Evolutionary conservation across 2,888 invertebrate genomes (phyloP).

Genomic region (Isotomurus palustris): DNA sequence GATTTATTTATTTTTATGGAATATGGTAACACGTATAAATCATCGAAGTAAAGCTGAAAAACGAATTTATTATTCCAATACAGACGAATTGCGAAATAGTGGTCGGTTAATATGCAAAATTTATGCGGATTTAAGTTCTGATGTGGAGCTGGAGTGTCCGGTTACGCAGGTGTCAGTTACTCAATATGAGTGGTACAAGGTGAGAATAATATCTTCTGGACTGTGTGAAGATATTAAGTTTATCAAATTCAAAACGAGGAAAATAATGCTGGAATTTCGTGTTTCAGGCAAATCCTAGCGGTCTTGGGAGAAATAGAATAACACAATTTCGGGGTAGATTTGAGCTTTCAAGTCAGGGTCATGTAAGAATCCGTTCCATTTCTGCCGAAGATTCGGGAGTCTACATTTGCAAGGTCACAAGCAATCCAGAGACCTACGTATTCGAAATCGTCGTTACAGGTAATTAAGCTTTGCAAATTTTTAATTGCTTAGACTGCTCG

Average conservation of each 20-base stretch:
- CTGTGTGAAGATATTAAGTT: neutral
- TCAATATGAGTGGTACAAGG: conserved; percentile 43
- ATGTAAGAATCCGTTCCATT: conserved; percentile 39
- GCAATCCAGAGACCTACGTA: conserved; percentile 16
- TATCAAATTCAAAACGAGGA: neutral
- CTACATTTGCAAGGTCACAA: conserved; percentile 35
- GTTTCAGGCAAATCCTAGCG: conserved; percentile 20
- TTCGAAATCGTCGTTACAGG: conserved; percentile 41
- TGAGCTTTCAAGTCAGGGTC: conserved; percentile 24
- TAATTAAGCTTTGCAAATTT: too few species aligned
- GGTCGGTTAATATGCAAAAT: too few species aligned
- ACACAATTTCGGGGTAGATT: conserved; percentile 37
- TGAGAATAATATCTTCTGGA: conserved; percentile 10
- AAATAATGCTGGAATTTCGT: neutral
- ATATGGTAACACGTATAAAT: too few species aligned
- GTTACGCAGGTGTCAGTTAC: conserved; percentile 15
- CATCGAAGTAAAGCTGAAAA: too few species aligned
- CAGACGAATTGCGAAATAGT: too few species aligned
- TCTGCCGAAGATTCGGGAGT: conserved; percentile 41
- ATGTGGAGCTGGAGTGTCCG: conserved; percentile 37
- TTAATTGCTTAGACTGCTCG: too few species aligned
- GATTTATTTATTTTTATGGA: too few species aligned
- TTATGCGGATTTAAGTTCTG: conserved; percentile 20
- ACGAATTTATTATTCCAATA: too few species aligned
- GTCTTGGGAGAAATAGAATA: conserved; percentile 20